Evolutionary conservation across 2,797 vertebrate species (phyloP), one percentile per base, ranked within the genome.

Genomic region (Bryconaethiops microstoma): DNA sequence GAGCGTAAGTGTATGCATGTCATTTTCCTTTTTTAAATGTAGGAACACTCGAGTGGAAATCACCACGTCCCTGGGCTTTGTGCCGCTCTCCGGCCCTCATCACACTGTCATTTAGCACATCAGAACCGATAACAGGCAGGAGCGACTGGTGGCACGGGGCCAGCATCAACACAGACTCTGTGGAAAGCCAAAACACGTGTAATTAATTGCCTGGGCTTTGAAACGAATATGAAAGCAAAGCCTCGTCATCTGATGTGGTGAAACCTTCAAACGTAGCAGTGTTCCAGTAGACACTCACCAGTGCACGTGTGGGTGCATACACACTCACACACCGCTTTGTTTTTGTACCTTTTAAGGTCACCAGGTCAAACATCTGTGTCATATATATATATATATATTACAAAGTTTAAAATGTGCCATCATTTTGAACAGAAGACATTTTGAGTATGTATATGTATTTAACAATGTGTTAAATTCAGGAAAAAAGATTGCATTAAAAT

Each of bases 1-100:
- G 64, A 67, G 60, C 50, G 80, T 84, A 88, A 86, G 90, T 86
- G 91, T 91, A 89, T 87, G 83, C 88, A 88, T 89, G 87, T 90
- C 91, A 89, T 63, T 62, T 63, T 45, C 76, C 76, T 82, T 75
- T 45, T 80, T 80, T 79, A 84, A 86, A 69, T 74, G 73, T 68
- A 74, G 65, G 86, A 87, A 85, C 84, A 84, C 87, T 90, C 85
- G 79, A 82, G 73, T 85, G 90, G 85, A 88, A 75, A 82, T 86
- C 64, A 84, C 74, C 57, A 80, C 79, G 86, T 82, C 88, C 87
- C 84, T 81, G 85, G 82, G 83, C 84, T 89, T 89, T 90, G 85
- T 90, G 86, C 86, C 29, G 29, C 62, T 50, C 60, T 50, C 70
- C 45, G 52, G 42, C 39, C 14, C 64, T 68, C 45, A 73, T 40